Evolutionary conservation across 1,140 invertebrate genomes (phyloP), one percentile per base, ranked within the genome.

Genomic region (Drosophila takahashii): DNA sequence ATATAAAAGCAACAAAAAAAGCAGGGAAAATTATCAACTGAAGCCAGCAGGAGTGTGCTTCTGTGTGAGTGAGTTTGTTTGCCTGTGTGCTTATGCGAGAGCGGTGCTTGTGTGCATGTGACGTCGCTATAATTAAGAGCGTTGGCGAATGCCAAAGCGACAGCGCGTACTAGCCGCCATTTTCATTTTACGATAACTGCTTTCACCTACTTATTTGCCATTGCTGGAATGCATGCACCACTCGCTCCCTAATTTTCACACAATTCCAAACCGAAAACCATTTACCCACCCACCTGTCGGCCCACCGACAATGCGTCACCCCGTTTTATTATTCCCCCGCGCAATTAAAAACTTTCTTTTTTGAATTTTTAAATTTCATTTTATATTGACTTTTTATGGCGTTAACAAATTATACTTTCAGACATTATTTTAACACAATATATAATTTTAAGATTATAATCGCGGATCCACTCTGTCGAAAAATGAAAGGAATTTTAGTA

Each of bases 181-280:
- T 87, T 87, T 87, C 77, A 79, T 89, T 87, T 87, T 79, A 87
- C 84, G 84, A 89, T 87, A 90, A 89, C 79, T 73, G 71, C 80
- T 84, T 87, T 89, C 85, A 90, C 84, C 84, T 87, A 87, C 84
- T 90, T 89, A 78, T 71, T 59, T 84, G 39, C 74, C 65, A 62
- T 52, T 57, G 74, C 50, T 54, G 29, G 62, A 67, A 57, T 76
- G 72, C 73, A 77, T 76, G 72, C 73, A 76, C 62, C 73, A 76
- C 62, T 57, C 56, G 34, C 73, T 57, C 27, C 29, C 26, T 29
- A 65, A 64, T 65, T 64, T 45, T 27, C 59, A 39, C 32, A 34
- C 58, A 59, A 59, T 48, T 41, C 16, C 27, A 27, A 39, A 22
- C 29, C 36, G 22, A 22, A 22, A 22, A 22, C 22, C 22, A 36